phyloP scores from a whole-genome alignment of 1,140 invertebrate genomes.

The Drosophila kohkoa region DNA sequence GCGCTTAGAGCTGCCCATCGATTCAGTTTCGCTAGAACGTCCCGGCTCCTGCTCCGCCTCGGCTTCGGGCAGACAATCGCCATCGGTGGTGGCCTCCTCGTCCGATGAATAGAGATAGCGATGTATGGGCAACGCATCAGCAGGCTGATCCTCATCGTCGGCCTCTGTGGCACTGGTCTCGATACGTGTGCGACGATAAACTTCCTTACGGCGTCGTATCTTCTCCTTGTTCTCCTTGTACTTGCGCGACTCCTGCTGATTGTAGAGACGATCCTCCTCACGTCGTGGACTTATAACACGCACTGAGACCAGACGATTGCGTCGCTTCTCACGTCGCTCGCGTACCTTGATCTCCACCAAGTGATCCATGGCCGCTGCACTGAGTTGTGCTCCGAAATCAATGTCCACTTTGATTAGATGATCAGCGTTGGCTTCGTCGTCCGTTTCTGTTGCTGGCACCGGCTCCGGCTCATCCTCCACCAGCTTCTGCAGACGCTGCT shows the following conservation, averaged over 20 bases:
- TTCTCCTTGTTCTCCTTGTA: constrained; percentile 93
- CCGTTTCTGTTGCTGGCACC: constrained; percentile 39
- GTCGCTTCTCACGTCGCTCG: constrained; percentile 66
- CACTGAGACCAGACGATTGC: constrained; percentile 87
- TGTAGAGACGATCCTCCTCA: constrained; percentile 90
- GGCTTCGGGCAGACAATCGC: constrained; percentile 32
- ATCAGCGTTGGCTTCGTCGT: constrained; percentile 30
- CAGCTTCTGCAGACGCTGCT: constrained; percentile 70
- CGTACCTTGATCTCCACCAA: constrained; percentile 65
- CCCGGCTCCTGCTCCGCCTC: background rate
- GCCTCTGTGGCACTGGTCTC: constrained; percentile 24
- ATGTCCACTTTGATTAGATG: constrained; percentile 53
- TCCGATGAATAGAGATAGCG: constrained; percentile 80
- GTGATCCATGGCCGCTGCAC: constrained; percentile 58
- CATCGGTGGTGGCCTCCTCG: constrained; percentile 60
- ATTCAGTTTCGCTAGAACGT: constrained; percentile 14
- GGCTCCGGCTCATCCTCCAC: constrained; percentile 43
- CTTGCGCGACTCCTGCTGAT: constrained; percentile 88
- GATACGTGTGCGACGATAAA: constrained; percentile 83
- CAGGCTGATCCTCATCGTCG: constrained; percentile 4
- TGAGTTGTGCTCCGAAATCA: constrained; percentile 56
- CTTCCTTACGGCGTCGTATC: constrained; percentile 89
- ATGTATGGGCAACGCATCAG: constrained; percentile 70
- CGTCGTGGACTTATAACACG: constrained; percentile 91
- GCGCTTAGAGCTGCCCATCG: constrained; percentile 37